phyloP scores from a whole-genome alignment of 2,888 invertebrate species.

The Chesias legatella region DNA sequence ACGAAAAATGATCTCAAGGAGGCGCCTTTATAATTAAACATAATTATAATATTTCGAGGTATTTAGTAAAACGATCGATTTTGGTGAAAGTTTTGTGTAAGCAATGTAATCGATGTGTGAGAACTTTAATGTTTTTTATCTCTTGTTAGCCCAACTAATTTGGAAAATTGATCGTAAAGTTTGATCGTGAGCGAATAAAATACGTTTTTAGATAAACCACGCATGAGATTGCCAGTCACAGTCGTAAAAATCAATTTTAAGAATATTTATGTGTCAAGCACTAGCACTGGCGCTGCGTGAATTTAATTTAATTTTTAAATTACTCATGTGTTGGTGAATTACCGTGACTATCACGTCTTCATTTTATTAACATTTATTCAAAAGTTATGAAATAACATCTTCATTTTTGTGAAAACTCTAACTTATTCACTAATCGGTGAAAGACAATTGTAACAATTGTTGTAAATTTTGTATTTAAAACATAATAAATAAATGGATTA shows the following conservation, averaged over 20 bases:
- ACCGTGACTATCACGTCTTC: constrained; percentile 21
- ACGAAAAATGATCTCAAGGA: constrained; percentile 43
- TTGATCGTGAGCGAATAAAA: constrained; percentile 40
- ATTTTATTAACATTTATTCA: constrained; percentile 26
- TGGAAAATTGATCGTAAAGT: constrained; percentile 50
- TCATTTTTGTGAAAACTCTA: too few species aligned
- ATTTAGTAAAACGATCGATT: constrained; percentile 53
- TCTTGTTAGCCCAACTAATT: constrained; percentile 51
- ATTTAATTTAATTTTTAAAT: constrained; percentile 35
- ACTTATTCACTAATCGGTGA: too few species aligned
- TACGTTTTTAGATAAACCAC: constrained; percentile 48
- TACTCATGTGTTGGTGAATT: constrained; percentile 10
- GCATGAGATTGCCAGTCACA: constrained; percentile 47
- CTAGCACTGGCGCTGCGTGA: constrained; percentile 45
- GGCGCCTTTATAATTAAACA: constrained; percentile 44
- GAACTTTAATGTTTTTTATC: constrained; percentile 57
- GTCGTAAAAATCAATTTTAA: constrained; percentile 49
- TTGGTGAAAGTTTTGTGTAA: constrained; percentile 42
- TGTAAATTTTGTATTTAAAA: too few species aligned
- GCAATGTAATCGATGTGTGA: constrained; percentile 49
- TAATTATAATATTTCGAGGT: constrained; percentile 46
- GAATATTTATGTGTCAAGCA: constrained; percentile 49
- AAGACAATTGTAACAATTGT: too few species aligned
- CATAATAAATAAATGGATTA: too few species aligned
- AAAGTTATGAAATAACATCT: too few species aligned